Evolutionary conservation across 2,797 vertebrate species (phyloP).

Genomic region (Parauchenoglanis ngamensis): DNA sequence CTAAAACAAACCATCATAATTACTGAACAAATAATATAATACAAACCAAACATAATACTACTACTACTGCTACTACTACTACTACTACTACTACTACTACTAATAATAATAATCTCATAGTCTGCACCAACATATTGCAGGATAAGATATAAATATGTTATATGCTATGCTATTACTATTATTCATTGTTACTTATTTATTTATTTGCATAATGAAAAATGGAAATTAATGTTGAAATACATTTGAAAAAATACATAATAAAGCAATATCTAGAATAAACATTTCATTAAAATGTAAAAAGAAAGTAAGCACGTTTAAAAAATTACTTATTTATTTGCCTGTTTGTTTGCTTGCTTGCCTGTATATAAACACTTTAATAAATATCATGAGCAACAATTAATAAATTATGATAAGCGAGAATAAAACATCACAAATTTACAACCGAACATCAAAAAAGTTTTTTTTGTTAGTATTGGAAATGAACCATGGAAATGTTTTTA

Average conservation of each 20-base stretch:
- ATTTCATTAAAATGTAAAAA: not conserved
- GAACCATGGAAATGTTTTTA: not conserved
- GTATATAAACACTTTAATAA: not conserved
- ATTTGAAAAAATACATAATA: not conserved
- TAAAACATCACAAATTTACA: too few relatives aligned
- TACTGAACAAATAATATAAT: not conserved
- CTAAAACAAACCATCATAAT: not conserved
- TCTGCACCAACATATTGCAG: not conserved
- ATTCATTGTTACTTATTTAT: not conserved
- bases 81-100: not conserved
- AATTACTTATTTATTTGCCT: too few relatives aligned
- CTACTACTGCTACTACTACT: not conserved
- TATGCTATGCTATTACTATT: not conserved
- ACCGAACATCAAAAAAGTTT: too few relatives aligned
- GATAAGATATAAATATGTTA: not conserved
- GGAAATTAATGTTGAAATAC: not conserved
- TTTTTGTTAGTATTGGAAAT: not conserved
- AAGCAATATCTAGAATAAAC: not conserved
- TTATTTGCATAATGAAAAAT: not conserved
- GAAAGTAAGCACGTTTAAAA: not conserved
- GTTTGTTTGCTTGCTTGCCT: not conserved
- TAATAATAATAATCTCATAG: not conserved
- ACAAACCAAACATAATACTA: not conserved
- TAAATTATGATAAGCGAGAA: not conserved
- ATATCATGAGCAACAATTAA: not conserved